phyloP scores from a whole-genome alignment of 2,113 vertebrate species.

The Todiramphus chloris region DNA sequence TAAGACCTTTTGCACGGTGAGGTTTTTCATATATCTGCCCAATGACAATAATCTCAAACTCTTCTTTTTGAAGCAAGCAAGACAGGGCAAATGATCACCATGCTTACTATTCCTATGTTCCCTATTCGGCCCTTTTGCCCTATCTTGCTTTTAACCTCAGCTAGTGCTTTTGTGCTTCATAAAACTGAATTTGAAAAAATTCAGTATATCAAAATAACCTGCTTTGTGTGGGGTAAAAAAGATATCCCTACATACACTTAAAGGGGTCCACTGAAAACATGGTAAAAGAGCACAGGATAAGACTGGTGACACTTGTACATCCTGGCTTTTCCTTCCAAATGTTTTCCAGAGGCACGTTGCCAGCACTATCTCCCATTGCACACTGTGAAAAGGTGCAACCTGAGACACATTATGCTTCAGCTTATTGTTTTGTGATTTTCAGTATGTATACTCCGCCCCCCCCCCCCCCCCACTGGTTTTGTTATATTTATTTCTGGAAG shows the following conservation, averaged over 20 bases:
- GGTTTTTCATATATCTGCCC: neutral
- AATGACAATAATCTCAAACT: neutral
- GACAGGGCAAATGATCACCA: neutral
- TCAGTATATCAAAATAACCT: neutral
- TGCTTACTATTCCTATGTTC: fast-evolving
- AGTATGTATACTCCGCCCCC: too few species aligned
- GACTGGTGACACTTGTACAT: neutral
- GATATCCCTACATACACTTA: fast-evolving
- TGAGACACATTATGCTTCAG: neutral
- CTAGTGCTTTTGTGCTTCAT: neutral
- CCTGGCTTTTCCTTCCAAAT: neutral
- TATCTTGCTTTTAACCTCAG: neutral
- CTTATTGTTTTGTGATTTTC: neutral
- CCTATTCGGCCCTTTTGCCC: neutral
- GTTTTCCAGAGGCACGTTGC: neutral
- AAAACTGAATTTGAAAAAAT: neutral
- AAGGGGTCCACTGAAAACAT: neutral
- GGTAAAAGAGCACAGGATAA: neutral
- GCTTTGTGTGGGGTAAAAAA: neutral
- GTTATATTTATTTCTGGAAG: neutral
- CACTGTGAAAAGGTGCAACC: neutral
- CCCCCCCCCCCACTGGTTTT: neutral
- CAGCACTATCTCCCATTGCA: neutral
- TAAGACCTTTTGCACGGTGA: neutral
- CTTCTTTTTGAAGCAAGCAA: neutral